These are phyloP conservation scores for Alauda arvensis DNA, from an alignment of 2,797 vertebrate species.

Conservation along the genomic window DNA sequence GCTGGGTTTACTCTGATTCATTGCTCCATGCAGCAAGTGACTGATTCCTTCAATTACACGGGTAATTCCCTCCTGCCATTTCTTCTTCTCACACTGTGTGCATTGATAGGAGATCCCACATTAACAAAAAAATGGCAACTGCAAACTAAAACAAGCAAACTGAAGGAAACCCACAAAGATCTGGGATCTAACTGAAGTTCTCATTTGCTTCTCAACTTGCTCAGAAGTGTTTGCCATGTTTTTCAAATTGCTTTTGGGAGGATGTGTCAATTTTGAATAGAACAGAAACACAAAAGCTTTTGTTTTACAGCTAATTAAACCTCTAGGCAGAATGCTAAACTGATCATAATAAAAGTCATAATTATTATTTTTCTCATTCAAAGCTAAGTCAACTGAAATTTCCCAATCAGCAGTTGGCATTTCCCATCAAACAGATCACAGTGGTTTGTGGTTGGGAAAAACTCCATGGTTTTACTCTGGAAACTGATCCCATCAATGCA, in stretches of 20 bases:
- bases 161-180: background rate
- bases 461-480: background rate
- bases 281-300: constrained; percentile 39
- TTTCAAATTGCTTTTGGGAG: background rate
- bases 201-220: background rate
- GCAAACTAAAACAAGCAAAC: background rate
- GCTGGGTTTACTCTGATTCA: background rate
- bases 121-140: background rate
- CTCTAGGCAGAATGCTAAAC: constrained; percentile 12
- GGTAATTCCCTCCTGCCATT: background rate
- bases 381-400: constrained; percentile 9
- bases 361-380: constrained; percentile 44
- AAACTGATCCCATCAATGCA: background rate
- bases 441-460: background rate
- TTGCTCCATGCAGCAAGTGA: background rate
- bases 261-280: constrained; percentile 1
- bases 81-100: background rate
- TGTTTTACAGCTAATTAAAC: constrained; percentile 38
- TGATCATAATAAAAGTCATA: constrained; percentile 22
- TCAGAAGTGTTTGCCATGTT: background rate
- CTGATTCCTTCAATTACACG: background rate
- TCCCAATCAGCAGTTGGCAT: background rate
- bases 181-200: background rate
- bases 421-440: background rate
- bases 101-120: background rate